These are phyloP conservation scores for Actias luna DNA, from an alignment of 2,888 invertebrate species.

Conservation along the genomic window DNA sequence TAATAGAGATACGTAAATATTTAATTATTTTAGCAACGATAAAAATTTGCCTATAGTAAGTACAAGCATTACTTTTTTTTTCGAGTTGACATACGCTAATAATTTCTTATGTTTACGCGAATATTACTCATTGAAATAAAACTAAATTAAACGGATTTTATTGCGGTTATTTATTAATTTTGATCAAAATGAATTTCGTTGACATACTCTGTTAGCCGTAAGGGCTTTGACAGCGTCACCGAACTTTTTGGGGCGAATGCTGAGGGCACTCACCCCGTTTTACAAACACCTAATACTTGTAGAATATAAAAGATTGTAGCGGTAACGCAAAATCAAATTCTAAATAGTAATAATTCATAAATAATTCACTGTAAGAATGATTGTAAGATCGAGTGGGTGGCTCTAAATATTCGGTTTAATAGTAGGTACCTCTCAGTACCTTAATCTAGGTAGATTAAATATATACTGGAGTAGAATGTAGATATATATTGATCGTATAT, in stretches of 20 bases:
- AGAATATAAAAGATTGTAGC: background rate
- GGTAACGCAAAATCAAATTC: background rate
- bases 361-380: conserved; percentile 3
- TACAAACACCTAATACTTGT: background rate
- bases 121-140: too few relatives aligned
- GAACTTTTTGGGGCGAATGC: too few relatives aligned
- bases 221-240: too few relatives aligned
- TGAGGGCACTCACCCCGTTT: too few relatives aligned
- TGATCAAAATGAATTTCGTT: too few relatives aligned
- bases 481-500: background rate
- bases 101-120: too few relatives aligned
- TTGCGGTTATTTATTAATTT: too few relatives aligned
- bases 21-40: background rate
- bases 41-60: background rate
- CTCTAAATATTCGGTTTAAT: conserved; percentile 11
- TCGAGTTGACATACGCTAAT: too few relatives aligned
- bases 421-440: background rate
- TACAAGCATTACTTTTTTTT: too few relatives aligned
- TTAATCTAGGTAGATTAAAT: background rate
- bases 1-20: background rate
- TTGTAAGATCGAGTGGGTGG: conserved; percentile 18
- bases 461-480: background rate
- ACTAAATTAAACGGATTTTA: too few relatives aligned
- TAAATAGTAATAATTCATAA: background rate
- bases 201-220: too few relatives aligned